Base-by-base conservation (phyloP, 2,888 invertebrate genomes). In the Lysandra bellargus region DNA sequence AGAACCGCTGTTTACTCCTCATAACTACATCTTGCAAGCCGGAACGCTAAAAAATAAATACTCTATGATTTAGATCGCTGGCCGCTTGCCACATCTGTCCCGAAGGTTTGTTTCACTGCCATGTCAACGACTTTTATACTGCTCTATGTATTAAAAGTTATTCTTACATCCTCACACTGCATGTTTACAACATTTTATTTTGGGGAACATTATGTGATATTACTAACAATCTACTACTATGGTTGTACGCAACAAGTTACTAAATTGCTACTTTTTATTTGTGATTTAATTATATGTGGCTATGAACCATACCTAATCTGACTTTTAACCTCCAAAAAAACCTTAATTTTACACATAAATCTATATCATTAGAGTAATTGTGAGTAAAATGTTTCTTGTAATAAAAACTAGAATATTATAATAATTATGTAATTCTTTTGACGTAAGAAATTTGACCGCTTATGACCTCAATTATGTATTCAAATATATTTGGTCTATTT, bases 91-190 rank as follows among this genome's bases (percentile, higher is more conserved):
- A 73, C 7, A 23, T 37, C 40, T 40, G n/a, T 40, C 14, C 40
- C 44, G 40, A 73, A 73, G 73, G 64, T 78, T 40, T 78, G 78
- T 33, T 78, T 72, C 53, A 73, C 33, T 30, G 53, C 53, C 33
- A 33, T 74, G 74, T 44, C 74, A 74, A 74, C 44, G 74, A 74
- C 74, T 74, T 74, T 40, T 74, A 74, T 74, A 74, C 44, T 74
- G 44, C 4, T 44, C 44, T 44, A 40, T n/a, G 74, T 44, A 44
- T 74, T 74, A 44, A 74, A 74, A 74, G n/a, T 17, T 57, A 57
- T 17, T 57, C 33, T 33, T 72, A 33, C 37, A 57, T 17, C 4
- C 14, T 4, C 57, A 57, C 57, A 57, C 72, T 37, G 30, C 37
- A 30, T 72, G 30, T 72, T 72, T 12, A 33, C 72, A 72, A 30